A percentile compares a stretch with the other conserved stretches of the same genome.
Conservation (phyloP, 2,113 vertebrate genomes). For the Nansenia antarctica region DNA sequence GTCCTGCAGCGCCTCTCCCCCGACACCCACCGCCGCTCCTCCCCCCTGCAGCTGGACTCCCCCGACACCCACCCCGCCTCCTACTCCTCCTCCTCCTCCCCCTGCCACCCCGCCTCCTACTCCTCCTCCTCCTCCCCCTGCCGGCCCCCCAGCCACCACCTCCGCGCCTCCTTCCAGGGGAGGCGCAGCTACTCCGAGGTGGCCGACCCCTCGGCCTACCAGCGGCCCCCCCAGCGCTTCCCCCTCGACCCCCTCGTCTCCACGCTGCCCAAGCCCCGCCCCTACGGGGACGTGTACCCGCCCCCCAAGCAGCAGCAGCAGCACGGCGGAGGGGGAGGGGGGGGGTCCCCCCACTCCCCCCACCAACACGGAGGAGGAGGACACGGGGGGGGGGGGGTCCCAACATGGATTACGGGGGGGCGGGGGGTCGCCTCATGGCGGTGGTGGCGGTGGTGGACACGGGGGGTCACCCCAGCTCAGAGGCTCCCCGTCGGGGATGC, state of each 20-base stretch:
- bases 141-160: slow-evolving; percentile 87
- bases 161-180: slow-evolving; percentile 92
- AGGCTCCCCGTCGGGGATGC: slow-evolving; percentile 44
- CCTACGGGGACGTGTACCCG: slow-evolving; percentile 79
- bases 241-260: slow-evolving; percentile 88
- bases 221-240: slow-evolving; percentile 82
- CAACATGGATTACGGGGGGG: no score
- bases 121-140: slow-evolving; percentile 86
- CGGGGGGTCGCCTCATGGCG: slow-evolving; percentile 51
- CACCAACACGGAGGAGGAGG: slow-evolving; percentile 31
- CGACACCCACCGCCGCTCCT: slow-evolving; percentile 79
- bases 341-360: slow-evolving; percentile 56
- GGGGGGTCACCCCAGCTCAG: no score
- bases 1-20: slow-evolving; percentile 80
- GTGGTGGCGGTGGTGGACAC: no score
- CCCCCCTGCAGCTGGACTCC: slow-evolving; percentile 80
- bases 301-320: slow-evolving; percentile 74
- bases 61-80: no score
- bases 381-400: slow-evolving; percentile 40
- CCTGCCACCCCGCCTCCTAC: slow-evolving; percentile 88
- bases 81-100: slow-evolving; percentile 83
- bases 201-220: slow-evolving; percentile 86
- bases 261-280: slow-evolving; percentile 89
- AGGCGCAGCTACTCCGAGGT: slow-evolving; percentile 95
- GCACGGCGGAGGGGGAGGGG: no score